A percentile compares a stretch with the other conserved stretches of the same genome.
Evolutionary conservation across 2,113 vertebrate genomes (phyloP).

Genomic region (Chaetodon auriga): DNA sequence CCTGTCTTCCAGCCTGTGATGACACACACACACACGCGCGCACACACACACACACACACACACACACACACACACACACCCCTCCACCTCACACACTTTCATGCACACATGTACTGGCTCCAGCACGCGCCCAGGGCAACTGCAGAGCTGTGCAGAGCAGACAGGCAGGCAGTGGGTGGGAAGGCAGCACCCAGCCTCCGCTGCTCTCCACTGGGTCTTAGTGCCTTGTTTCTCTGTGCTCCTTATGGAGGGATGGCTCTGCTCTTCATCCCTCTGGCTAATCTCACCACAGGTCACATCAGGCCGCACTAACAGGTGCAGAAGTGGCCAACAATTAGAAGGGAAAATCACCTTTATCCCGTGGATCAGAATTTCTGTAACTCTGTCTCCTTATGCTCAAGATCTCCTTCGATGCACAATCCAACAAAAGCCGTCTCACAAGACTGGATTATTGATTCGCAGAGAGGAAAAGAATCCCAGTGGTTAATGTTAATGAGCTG

Average conservation of each 20-base stretch:
- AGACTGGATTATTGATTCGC: conserved; percentile 72
- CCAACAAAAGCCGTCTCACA: conserved; percentile 67
- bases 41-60: conserved; percentile 51
- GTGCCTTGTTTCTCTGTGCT: conserved; percentile 61
- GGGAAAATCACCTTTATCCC: conserved; percentile 34
- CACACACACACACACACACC: conserved; percentile 22
- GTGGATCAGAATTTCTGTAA: conserved; percentile 21
- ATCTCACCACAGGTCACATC: conserved; percentile 39
- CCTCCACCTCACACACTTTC: conserved; percentile 50
- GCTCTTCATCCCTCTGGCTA: neutral
- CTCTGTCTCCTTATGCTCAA: conserved; percentile 33
- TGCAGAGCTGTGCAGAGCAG: conserved; percentile 79
- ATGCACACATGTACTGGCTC: conserved; percentile 49
- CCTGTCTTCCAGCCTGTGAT: conserved; percentile 51
- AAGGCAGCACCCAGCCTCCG: conserved; percentile 60
- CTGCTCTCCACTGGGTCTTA: conserved; percentile 83
- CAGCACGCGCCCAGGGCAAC: conserved; percentile 74
- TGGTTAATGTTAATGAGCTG: conserved; percentile 66
- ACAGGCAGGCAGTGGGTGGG: conserved; percentile 72
- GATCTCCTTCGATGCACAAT: conserved; percentile 48
- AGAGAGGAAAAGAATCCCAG: conserved; percentile 55
- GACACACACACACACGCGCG: conserved; percentile 15
- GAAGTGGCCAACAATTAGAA: conserved; percentile 18
- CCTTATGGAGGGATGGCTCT: conserved; percentile 11
- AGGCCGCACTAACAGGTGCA: neutral